Evolutionary conservation across 2,113 vertebrate species (phyloP).

Genomic region (Speoplatyrhinus poulsoni): DNA sequence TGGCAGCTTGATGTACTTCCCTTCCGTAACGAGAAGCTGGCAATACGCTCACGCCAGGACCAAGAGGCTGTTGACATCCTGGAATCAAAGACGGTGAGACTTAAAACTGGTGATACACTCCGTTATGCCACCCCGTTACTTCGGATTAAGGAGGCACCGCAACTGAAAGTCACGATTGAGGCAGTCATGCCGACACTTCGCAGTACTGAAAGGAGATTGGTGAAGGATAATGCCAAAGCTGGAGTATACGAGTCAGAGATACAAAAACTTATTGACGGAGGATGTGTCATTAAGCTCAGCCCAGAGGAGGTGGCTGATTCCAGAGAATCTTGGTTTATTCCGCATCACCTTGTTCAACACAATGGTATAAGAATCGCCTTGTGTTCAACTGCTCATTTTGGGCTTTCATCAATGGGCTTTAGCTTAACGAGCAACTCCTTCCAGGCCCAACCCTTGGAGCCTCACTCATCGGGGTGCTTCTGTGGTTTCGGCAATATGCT

Average conservation of each 20-base stretch:
- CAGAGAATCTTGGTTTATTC: background rate
- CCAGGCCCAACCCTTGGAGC: background rate
- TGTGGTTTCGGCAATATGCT: background rate
- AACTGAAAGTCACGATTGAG: background rate
- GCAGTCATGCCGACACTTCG: background rate
- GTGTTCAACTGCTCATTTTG: background rate
- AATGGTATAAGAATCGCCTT: background rate
- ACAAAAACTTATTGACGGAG: background rate
- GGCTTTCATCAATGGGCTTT: background rate
- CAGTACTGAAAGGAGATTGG: background rate
- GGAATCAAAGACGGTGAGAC: background rate
- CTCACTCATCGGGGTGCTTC: background rate
- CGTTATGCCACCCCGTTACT: background rate
- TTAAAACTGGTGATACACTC: background rate
- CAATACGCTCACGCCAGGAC: constrained; percentile 2
- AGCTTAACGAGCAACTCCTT: background rate
- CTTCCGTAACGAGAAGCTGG: background rate
- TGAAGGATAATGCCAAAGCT: background rate
- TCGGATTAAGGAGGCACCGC: background rate
- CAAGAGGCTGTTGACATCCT: background rate
- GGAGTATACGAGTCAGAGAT: background rate
- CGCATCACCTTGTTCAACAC: background rate
- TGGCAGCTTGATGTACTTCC: constrained; percentile 8
- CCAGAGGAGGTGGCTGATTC: background rate
- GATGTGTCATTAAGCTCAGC: background rate